Conservation (phyloP, 2,113 vertebrate species). For the Actenoides lindsayi region DNA sequence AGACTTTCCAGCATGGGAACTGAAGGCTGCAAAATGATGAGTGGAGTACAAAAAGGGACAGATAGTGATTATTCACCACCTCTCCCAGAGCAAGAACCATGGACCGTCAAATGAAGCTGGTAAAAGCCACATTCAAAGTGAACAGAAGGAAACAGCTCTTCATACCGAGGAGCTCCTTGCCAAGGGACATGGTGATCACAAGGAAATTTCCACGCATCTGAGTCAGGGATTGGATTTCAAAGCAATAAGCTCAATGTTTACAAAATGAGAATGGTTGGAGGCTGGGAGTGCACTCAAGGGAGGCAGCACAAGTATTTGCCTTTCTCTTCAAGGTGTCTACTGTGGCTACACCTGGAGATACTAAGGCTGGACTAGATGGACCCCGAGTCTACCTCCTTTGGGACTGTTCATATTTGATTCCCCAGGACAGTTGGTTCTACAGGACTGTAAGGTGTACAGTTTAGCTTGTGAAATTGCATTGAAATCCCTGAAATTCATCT, state of each 20-base stretch:
- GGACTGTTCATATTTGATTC: background rate
- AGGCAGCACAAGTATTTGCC: background rate
- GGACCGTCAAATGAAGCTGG: background rate
- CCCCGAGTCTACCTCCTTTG: background rate
- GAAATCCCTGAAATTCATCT: background rate
- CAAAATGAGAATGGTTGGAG: background rate
- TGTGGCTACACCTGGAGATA: background rate
- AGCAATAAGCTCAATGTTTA: background rate
- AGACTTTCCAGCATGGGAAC: background rate
- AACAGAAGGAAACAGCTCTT: background rate
- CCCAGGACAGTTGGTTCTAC: background rate
- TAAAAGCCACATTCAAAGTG: background rate
- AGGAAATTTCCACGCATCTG: background rate
- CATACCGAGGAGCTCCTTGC: background rate
- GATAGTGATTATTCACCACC: accelerated
- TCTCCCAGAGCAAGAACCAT: background rate
- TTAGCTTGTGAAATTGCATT: background rate
- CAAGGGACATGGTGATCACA: background rate
- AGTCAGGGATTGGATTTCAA: background rate
- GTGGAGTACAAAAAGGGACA: background rate
- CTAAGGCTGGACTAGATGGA: background rate
- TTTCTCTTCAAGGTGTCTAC: background rate
- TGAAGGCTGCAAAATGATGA: background rate
- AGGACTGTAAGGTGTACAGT: background rate
- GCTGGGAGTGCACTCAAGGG: background rate